These are phyloP conservation scores for Gymnorhina tibicen DNA, from an alignment of 2,113 vertebrate genomes.

Conservation along the genomic window DNA sequence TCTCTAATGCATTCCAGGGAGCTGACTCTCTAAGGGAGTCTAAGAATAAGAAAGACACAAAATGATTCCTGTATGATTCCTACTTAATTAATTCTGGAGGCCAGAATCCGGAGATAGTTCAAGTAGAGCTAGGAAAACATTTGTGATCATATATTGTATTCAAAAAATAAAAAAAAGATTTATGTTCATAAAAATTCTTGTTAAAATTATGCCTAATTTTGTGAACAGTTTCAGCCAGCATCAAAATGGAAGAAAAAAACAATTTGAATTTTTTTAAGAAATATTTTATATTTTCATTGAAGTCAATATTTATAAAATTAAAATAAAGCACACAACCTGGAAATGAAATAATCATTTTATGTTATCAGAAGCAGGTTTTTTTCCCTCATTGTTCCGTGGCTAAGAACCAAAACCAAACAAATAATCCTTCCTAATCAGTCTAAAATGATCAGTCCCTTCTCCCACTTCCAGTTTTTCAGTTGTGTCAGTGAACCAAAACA, in stretches of 20 bases:
- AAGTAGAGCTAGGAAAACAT: neutral
- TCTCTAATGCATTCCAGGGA: neutral
- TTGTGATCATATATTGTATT: neutral
- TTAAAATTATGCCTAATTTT: neutral
- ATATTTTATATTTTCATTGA: neutral
- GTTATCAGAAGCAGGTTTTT: neutral
- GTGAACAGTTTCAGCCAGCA: neutral
- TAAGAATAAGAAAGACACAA: neutral
- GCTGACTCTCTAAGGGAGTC: neutral
- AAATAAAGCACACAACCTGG: neutral
- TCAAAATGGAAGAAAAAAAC: neutral
- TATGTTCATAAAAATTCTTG: neutral
- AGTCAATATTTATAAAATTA: neutral
- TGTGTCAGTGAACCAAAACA: constrained; percentile 46
- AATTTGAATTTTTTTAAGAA: neutral
- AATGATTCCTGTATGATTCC: neutral
- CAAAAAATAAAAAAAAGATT: neutral
- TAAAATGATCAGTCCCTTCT: neutral
- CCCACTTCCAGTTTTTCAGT: constrained; percentile 12
- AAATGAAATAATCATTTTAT: neutral
- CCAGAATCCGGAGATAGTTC: neutral
- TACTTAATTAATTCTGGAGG: neutral
- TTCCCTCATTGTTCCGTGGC: neutral
- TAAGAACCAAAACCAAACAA: neutral
- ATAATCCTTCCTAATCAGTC: neutral